These are phyloP conservation scores for Leucophenga varia DNA, from an alignment of 1,140 invertebrate species.

Conservation along the genomic window DNA sequence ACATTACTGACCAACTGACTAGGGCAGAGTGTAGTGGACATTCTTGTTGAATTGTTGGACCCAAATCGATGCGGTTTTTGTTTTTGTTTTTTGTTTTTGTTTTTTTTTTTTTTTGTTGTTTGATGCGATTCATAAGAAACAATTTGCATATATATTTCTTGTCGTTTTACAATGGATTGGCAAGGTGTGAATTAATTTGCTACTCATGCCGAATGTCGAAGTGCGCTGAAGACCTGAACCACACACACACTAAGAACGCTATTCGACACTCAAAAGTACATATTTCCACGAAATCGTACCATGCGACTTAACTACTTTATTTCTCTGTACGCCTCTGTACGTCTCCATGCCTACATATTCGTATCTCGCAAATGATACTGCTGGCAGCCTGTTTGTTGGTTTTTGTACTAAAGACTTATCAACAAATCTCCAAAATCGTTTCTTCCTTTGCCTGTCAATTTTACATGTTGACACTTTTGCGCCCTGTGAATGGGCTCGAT, in stretches of 20 bases:
- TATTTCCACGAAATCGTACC: constrained; percentile 39
- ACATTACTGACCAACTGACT: not conserved
- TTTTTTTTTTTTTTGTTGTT: too few species aligned
- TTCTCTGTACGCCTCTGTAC: constrained; percentile 1
- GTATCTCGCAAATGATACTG: too few species aligned
- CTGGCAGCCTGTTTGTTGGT: not conserved
- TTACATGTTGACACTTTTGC: constrained; percentile 47
- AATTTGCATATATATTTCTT: constrained; percentile 49
- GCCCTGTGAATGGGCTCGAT: constrained; percentile 19
- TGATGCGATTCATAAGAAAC: constrained; percentile 42
- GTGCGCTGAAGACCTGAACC: constrained; percentile 30
- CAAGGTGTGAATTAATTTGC: constrained; percentile 54
- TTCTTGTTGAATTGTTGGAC: too few species aligned
- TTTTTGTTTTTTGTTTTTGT: too few species aligned
- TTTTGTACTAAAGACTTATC: constrained; percentile 46
- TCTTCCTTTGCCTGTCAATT: constrained; percentile 44
- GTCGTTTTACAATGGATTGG: constrained; percentile 48
- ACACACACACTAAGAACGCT: constrained; percentile 24
- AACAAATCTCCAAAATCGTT: constrained; percentile 54
- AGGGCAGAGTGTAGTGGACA: constrained; percentile 6
- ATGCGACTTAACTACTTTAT: constrained; percentile 34
- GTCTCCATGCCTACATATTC: too few species aligned
- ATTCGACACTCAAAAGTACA: not conserved
- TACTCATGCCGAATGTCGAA: constrained; percentile 43
- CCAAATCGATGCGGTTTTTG: too few species aligned